Conservation (phyloP, 2,888 invertebrate species). For the Volucella inflata region DNA sequence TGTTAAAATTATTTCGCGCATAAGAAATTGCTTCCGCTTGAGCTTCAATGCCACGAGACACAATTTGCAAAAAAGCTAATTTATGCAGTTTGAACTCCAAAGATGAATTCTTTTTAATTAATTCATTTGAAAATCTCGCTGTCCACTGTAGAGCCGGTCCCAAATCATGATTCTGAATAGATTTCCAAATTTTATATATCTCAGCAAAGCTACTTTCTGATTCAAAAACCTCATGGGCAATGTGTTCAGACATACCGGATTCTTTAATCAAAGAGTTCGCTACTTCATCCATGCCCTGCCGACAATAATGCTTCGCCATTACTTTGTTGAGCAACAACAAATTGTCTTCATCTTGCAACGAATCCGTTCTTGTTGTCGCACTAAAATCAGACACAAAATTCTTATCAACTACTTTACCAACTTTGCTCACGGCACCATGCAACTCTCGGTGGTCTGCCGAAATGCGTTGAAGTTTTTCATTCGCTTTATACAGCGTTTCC, state of each 20-base stretch:
- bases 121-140: slow-evolving; percentile 88
- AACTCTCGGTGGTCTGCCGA: slow-evolving; percentile 93
- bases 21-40: slow-evolving; percentile 94
- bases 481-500: slow-evolving; percentile 90
- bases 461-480: slow-evolving; percentile 92
- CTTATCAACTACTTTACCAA: slow-evolving; percentile 98
- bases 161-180: slow-evolving; percentile 91
- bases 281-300: slow-evolving; percentile 96
- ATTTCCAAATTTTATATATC: slow-evolving; percentile 94
- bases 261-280: slow-evolving; percentile 89
- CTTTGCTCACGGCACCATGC: slow-evolving; percentile 92
- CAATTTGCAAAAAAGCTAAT: slow-evolving; percentile 89
- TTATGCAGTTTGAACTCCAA: slow-evolving; percentile 93
- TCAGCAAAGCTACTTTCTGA: slow-evolving; percentile 90
- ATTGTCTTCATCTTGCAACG: slow-evolving; percentile 87
- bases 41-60: slow-evolving; percentile 84
- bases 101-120: slow-evolving; percentile 88
- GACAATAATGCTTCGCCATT: slow-evolving; percentile 97
- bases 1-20: slow-evolving; percentile 92
- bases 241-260: slow-evolving; percentile 80
- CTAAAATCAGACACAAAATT: slow-evolving; percentile 97
- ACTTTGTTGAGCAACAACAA: slow-evolving; percentile 91
- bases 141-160: slow-evolving; percentile 95
- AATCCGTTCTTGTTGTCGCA: slow-evolving; percentile 92
- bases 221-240: slow-evolving; percentile 82